Base-by-base conservation (phyloP, 2,113 vertebrate genomes). In the Sander lucioperca region DNA sequence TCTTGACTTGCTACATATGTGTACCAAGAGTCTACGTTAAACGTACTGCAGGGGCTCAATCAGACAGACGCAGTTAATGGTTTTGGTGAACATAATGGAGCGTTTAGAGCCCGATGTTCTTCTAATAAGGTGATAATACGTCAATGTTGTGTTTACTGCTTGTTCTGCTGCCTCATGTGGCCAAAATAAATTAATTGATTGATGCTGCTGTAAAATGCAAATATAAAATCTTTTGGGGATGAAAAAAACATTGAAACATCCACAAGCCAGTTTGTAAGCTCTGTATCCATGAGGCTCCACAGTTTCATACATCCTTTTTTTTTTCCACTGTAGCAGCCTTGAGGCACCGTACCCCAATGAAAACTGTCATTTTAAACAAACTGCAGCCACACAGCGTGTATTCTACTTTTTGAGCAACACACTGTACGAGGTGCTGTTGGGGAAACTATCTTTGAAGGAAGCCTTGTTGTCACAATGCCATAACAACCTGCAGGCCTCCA, bases 361-460 rank as follows among this genome's bases (percentile, higher is more conserved):
- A 58, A 21, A 23, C n/a, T 48, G 48, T 33, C 27, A 36, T 72
- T 72, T 78, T 61, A 76, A 81, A 74, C 69, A 43, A 76, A 56
- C 74, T n/a, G 62, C 53, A 78, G 13, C 80, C 61, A 59, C 18
- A 50, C 63, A 45, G 3, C 39, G 33, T 33, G 50, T 64, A 33
- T 43, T 79, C 23, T 9, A 12, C 56, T 64, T 33, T 23, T 16
- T 9, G 33, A 70, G 14, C n/a, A 39, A n/a, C 43, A 23, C 3
- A 9, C 48, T 45, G 30, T 11, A 18, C 11, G 4, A 66, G 36
- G 62, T 76, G 68, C 27, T 67, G 62, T 47, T 56, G n/a, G 61
- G 66, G 66, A 65, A 74, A n/a, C 65, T 8, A 57, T 61, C 61
- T 89, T 84, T 82, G 56, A 86, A 80, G 39, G 59, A 86, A 84